Percentiles rank a stretch among this genome's conserved stretches.
phyloP scores from a whole-genome alignment of 2,797 vertebrate genomes.

The Arremon brunneinucha region DNA sequence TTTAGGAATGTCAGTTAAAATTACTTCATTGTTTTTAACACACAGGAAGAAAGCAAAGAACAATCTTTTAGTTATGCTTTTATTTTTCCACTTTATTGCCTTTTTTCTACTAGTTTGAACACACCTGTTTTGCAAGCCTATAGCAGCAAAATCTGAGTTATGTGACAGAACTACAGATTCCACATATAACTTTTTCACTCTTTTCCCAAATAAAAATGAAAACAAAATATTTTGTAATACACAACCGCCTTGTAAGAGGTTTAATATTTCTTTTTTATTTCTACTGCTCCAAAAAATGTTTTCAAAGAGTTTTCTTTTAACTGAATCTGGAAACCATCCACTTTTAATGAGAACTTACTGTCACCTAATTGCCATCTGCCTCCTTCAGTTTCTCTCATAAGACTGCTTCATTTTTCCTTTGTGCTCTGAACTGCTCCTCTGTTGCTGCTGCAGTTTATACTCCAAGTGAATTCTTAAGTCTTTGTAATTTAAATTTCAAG shows the following conservation, averaged over 20 bases:
- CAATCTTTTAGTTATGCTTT: background rate
- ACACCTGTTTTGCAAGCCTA: background rate
- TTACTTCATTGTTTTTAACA: slow-evolving; percentile 28
- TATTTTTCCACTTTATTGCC: background rate
- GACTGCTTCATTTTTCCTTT: background rate
- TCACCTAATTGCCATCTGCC: slow-evolving; percentile 32
- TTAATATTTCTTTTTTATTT: background rate
- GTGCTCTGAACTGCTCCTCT: background rate
- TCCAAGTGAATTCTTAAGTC: background rate
- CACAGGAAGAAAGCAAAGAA: background rate
- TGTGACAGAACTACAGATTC: background rate
- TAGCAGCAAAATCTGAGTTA: background rate
- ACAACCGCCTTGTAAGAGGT: background rate
- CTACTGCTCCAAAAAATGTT: background rate
- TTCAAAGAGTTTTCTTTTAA: background rate
- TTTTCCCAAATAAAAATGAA: background rate
- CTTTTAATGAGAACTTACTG: slow-evolving; percentile 30
- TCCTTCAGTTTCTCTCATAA: background rate
- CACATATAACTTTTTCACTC: background rate
- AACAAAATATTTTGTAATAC: background rate
- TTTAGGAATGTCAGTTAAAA: background rate
- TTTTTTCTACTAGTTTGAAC: background rate
- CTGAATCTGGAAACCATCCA: background rate
- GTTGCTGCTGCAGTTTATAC: background rate
- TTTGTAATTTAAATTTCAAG: background rate